phyloP scores from a whole-genome alignment of 2,113 vertebrate species.

The Nothoprocta pentlandii region DNA sequence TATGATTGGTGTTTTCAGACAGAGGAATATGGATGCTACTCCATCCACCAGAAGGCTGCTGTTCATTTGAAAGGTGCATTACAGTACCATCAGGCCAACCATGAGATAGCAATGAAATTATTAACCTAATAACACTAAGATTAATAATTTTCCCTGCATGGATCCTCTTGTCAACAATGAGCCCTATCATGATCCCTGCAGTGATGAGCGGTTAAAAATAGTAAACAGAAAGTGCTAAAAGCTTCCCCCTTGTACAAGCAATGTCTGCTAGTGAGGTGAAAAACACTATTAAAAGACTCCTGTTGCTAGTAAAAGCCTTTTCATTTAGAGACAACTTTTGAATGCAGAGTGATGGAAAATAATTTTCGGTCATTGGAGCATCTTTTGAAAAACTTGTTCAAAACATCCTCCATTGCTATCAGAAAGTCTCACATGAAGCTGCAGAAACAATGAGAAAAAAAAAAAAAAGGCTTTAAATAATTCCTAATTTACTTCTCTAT shows the following conservation, averaged over 20 bases:
- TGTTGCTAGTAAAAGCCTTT: neutral
- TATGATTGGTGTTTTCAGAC: neutral
- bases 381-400: conserved; percentile 19
- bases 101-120: conserved; percentile 30
- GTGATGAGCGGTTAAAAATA: conserved; percentile 45
- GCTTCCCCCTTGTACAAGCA: neutral
- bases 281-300: neutral
- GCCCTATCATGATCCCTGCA: conserved; percentile 10
- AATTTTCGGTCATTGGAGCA: neutral
- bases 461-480: conserved; percentile 45
- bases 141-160: conserved; percentile 50
- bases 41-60: neutral
- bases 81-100: neutral
- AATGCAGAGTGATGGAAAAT: neutral
- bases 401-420: neutral
- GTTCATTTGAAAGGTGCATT: neutral
- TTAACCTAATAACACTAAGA: conserved; percentile 28
- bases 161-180: neutral
- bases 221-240: conserved; percentile 51
- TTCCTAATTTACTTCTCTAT: conserved; percentile 44
- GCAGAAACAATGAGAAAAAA: conserved; percentile 1
- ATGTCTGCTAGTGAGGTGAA: conserved; percentile 6
- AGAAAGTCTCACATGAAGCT: conserved; percentile 1
- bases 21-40: neutral
- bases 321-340: neutral